These are phyloP conservation scores for Podotricha telesiphe DNA, from an alignment of 2,888 invertebrate species.

Conservation along the genomic window DNA sequence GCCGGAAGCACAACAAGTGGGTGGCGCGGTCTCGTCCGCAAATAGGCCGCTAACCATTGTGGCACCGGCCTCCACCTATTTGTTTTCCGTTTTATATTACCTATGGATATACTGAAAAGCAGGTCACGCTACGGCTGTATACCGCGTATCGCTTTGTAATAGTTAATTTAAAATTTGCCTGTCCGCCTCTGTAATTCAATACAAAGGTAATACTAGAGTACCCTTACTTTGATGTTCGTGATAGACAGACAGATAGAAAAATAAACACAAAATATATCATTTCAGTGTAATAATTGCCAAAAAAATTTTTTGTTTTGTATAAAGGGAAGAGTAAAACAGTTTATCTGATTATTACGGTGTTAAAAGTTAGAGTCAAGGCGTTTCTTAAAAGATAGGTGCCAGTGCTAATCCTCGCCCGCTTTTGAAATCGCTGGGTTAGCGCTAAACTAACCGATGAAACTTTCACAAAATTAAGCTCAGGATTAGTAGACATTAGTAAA, in stretches of 20 bases:
- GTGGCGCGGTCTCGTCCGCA: slow-evolving; percentile 65
- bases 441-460: slow-evolving; percentile 43
- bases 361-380: slow-evolving; percentile 16
- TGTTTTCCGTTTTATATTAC: slow-evolving; percentile 59
- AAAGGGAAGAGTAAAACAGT: not conserved
- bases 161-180: not conserved
- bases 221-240: slow-evolving; percentile 9
- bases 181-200: slow-evolving; percentile 9
- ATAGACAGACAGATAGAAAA: not conserved
- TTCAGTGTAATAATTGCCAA: not conserved
- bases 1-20: slow-evolving; percentile 78
- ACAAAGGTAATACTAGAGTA: slow-evolving; percentile 16
- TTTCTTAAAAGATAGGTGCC: slow-evolving; percentile 22
- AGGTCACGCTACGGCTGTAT: slow-evolving; percentile 34
- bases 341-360: slow-evolving; percentile 5
- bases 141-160: not conserved
- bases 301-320: not conserved
- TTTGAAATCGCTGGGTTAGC: slow-evolving; percentile 39
- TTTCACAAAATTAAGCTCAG: slow-evolving; percentile 48
- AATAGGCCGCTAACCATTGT: slow-evolving; percentile 75
- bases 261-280: not conserved
- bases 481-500: slow-evolving; percentile 39
- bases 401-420: slow-evolving; percentile 36
- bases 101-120: slow-evolving; percentile 45
- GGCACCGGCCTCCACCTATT: slow-evolving; percentile 53